phyloP scores from a whole-genome alignment of 1,140 invertebrate genomes.

The Scaptomyza montana region DNA sequence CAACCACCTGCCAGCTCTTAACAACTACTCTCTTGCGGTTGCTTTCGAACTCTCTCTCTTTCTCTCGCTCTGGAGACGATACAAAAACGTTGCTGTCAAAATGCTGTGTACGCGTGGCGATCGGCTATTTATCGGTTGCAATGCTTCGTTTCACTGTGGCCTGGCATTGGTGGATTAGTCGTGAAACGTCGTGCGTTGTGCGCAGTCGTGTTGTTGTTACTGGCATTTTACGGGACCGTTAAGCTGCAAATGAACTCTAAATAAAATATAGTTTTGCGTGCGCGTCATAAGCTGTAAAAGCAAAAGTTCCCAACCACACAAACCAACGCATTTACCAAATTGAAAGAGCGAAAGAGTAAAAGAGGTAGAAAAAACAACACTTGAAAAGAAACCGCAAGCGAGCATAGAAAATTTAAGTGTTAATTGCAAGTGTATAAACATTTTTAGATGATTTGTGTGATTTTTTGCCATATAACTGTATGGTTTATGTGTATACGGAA shows the following conservation, averaged over 20 bases:
- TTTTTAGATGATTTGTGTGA: slow-evolving; percentile 33
- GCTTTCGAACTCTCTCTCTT: background rate
- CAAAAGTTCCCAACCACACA: slow-evolving; percentile 29
- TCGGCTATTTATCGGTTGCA: slow-evolving; percentile 35
- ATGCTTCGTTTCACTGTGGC: slow-evolving; percentile 4
- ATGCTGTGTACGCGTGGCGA: slow-evolving; percentile 64
- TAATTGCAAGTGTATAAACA: slow-evolving; percentile 63
- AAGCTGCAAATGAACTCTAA: slow-evolving; percentile 28
- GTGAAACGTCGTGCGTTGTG: slow-evolving; percentile 46
- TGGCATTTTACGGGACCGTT: slow-evolving; percentile 7
- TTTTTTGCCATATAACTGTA: background rate
- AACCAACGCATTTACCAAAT: slow-evolving; percentile 13
- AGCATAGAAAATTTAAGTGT: slow-evolving; percentile 37
- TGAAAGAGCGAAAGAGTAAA: background rate
- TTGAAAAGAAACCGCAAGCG: too few relatives aligned
- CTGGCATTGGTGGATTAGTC: slow-evolving; percentile 48
- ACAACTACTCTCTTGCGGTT: background rate
- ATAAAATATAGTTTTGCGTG: background rate
- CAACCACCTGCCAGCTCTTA: slow-evolving; percentile 20
- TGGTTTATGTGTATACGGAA: slow-evolving; percentile 10
- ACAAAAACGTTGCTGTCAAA: slow-evolving; percentile 1
- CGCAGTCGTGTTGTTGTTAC: slow-evolving; percentile 40
- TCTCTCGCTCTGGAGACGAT: slow-evolving; percentile 4
- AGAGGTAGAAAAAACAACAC: background rate
- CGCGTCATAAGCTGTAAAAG: slow-evolving; percentile 15